Evolutionary conservation across 64 coral and sea anemone species (phyloP), one percentile per base, ranked within the genome.

Genomic region (Stichodactyla helianthus): DNA sequence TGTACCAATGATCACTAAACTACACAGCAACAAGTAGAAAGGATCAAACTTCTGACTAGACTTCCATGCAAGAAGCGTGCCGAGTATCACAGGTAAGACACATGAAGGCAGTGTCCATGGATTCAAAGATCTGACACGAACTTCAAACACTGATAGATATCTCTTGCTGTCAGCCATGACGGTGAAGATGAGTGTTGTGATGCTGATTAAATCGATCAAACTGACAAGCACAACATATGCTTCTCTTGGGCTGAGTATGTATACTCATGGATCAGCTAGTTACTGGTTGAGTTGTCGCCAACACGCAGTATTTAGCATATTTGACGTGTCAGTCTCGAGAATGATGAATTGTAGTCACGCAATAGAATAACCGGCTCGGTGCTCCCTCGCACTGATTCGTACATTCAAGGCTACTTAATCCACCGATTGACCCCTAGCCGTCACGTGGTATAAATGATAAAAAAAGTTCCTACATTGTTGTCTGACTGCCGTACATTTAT

Each of bases 81-180:
- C 90, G 2, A 92, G 85, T 28, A 92, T 51, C 54, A 92, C 52
- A 52, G 90, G 86, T 50, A 92, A 77, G 87, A 92, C 86, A 28
- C 84, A 92, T 13, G 85, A 85, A 52, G 90, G 85, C 11, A 92
- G 60, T 3, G 90, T 92, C 90, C 90, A 92, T 71, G 90, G 90
- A 20, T 92, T 64, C 22, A 92, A 52, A 12, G 90, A 86, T 8
- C 61, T 54, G 4, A 86, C 26, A 51, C 85, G 86, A 55, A 92
- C 79, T 58, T 84, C 83, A 84, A 81, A 81, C 10, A 52, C 78
- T 19, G 78, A 81, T 81, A n/a, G 0, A 74, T 74, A 74, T 74
- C 26, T 35, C 68, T 74, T 74, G 10, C 4, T 31, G 6, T 74
- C 26, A 26, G 68, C 25, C 68, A 74, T 74, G 27, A 27, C 31